Evolutionary conservation across 2,888 invertebrate species (phyloP), one percentile per base, ranked within the genome.

Genomic region (Netelia inedita): DNA sequence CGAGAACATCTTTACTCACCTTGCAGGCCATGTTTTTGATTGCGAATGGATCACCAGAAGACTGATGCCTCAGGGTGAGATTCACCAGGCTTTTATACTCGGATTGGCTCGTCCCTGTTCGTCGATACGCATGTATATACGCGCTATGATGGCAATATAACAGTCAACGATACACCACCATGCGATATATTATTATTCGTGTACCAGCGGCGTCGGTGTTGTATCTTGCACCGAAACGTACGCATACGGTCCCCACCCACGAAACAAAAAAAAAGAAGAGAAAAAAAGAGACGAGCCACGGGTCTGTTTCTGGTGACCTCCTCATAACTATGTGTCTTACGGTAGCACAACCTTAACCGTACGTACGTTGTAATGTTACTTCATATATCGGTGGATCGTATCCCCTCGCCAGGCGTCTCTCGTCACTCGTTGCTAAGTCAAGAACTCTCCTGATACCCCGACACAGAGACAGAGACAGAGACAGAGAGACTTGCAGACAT

Each of bases 1-100:
- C 19, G 21, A 63, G n/a, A 28, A 6, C 21, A 35, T 65, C 16
- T 87, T 88, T 50, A 72, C 88, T 89, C 88, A 92, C 92, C 91
- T 90, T 91, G 89, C 87, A 87, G 89, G 87, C 88, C 92, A 92
- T 92, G 90, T 90, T 92, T 35, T 91, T 88, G 86, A 87, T 87
- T 79, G 83, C 80, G 66, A 81, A 88, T 88, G 86, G 89, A 91
- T 90, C 89, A 87, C 87, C 89, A 88, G 89, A 89, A 88, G 89
- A 92, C 92, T 92, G 92, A 92, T 92, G 89, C 88, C 89, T 88
- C 85, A 46, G 90, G 89, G 89, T 91, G 84, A 90, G 87, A 91
- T 90, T 75, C 88, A 41, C 83, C 86, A 89, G 84, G 90, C 90
- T 92, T 92, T 90, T 92, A 92, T 92, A 92, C 89, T 81, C 85